phyloP scores from a whole-genome alignment of 2,888 invertebrate genomes.

The Cryptocephalus moraei region DNA sequence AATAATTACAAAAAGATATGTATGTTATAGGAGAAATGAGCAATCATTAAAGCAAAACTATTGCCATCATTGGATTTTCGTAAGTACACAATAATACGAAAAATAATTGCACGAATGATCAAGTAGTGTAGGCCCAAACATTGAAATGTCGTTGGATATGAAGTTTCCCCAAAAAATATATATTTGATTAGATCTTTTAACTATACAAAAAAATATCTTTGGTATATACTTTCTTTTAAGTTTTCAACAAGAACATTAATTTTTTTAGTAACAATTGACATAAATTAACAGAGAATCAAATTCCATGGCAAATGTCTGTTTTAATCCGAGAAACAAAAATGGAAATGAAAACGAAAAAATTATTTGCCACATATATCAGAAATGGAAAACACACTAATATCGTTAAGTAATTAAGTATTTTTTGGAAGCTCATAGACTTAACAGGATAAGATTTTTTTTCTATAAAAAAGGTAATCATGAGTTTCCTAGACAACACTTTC shows the following conservation, averaged over 20 bases:
- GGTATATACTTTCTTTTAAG: constrained; percentile 29
- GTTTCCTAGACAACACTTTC: constrained; percentile 8
- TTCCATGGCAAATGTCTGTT: constrained; percentile 12
- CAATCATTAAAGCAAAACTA: constrained; percentile 17
- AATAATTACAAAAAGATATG: constrained; percentile 19
- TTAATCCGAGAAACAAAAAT: constrained; percentile 1
- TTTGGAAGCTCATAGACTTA: constrained; percentile 22
- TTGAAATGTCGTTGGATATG: constrained; percentile 22
- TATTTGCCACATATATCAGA: not conserved
- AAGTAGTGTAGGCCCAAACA: not conserved
- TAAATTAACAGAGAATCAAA: constrained; percentile 10
- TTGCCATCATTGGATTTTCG: constrained; percentile 6
- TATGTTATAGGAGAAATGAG: constrained; percentile 14
- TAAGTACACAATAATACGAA: constrained; percentile 22
- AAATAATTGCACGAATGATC: constrained; percentile 10
- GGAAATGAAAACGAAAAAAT: not conserved
- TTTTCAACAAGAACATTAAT: constrained; percentile 27
- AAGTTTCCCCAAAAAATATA: constrained; percentile 30
- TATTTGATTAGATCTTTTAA: constrained; percentile 27
- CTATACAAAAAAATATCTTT: constrained; percentile 38
- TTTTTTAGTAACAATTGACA: constrained; percentile 22
- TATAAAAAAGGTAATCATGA: too few relatives aligned
- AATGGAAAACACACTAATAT: too few relatives aligned
- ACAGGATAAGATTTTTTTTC: too few relatives aligned
- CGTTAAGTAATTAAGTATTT: not conserved